phyloP scores from a whole-genome alignment of 1,140 invertebrate genomes.

The Temnothorax longispinosus region DNA sequence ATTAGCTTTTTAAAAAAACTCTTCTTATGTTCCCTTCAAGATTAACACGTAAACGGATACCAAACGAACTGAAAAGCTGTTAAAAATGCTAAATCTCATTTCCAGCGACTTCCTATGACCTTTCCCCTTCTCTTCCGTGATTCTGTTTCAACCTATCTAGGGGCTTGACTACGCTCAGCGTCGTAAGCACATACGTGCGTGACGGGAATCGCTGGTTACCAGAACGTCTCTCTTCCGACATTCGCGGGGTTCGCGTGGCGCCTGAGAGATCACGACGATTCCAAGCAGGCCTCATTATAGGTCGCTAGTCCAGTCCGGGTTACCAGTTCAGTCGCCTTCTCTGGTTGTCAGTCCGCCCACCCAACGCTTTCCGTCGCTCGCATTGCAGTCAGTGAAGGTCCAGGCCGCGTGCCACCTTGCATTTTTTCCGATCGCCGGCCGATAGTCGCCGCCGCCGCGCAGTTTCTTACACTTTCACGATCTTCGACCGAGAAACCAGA shows the following conservation, averaged over 20 bases:
- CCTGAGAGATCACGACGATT: conserved; percentile 59
- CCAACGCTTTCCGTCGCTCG: conserved; percentile 63
- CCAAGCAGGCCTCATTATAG: conserved; percentile 43
- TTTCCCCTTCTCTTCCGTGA: background rate
- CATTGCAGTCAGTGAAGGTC: conserved; percentile 73
- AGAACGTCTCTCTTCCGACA: conserved; percentile 51
- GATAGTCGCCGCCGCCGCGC: conserved; percentile 67
- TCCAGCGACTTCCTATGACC: background rate
- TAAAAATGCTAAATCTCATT: conserved; percentile 8
- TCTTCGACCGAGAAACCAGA: conserved; percentile 66
- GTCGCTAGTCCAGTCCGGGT: conserved; percentile 65
- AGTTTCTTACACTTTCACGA: conserved; percentile 79
- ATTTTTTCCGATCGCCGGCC: conserved; percentile 77
- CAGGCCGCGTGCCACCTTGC: conserved; percentile 79
- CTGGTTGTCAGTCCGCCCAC: conserved; percentile 79
- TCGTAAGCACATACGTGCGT: conserved; percentile 20
- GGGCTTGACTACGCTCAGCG: background rate
- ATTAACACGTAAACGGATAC: background rate
- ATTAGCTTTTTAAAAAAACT: background rate
- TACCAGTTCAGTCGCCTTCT: conserved; percentile 69
- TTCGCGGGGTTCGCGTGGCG: conserved; percentile 63
- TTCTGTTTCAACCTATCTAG: background rate
- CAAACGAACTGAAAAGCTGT: background rate
- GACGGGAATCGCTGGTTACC: conserved; percentile 35
- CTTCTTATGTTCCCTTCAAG: background rate